These are phyloP conservation scores for Chromis chromis DNA, from an alignment of 2,797 vertebrate species.

Conservation along the genomic window DNA sequence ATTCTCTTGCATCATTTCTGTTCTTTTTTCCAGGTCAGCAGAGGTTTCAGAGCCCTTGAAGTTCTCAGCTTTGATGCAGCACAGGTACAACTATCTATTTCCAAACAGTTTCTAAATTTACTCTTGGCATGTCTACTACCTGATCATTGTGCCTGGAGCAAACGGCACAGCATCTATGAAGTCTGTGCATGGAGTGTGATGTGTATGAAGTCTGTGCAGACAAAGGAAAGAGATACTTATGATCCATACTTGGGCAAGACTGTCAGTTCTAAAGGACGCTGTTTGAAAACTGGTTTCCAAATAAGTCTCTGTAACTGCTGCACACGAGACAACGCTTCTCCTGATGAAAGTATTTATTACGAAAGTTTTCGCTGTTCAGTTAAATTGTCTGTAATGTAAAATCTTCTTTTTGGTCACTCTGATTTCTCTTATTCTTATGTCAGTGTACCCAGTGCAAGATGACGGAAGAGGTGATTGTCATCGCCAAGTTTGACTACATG, in stretches of 20 bases:
- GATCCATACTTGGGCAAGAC: constrained; percentile 6
- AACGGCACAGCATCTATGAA: constrained; percentile 3
- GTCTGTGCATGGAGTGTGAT: neutral
- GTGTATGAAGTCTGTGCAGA: constrained; percentile 4
- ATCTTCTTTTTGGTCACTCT: neutral
- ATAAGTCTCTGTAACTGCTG: neutral
- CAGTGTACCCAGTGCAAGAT: constrained; percentile 87
- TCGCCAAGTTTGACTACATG: constrained; percentile 95
- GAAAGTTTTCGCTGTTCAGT: neutral
- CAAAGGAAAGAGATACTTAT: neutral
- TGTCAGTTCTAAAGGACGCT: neutral
- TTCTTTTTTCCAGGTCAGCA: constrained; percentile 75
- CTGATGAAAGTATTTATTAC: neutral
- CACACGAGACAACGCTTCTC: neutral
- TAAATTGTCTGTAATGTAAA: neutral
- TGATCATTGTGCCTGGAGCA: constrained; percentile 8
- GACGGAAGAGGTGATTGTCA: constrained; percentile 95
- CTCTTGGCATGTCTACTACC: constrained; percentile 6
- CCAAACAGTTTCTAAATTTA: constrained; percentile 44
- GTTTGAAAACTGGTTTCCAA: neutral
- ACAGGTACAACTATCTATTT: constrained; percentile 77
- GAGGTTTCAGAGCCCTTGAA: constrained; percentile 69
- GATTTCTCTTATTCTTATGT: neutral
- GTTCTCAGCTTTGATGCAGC: constrained; percentile 88
- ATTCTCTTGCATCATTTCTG: constrained; percentile 26